Evolutionary conservation across 2,113 vertebrate species (phyloP), one percentile per base, ranked within the genome.

Genomic region (Microtus montanus): DNA sequence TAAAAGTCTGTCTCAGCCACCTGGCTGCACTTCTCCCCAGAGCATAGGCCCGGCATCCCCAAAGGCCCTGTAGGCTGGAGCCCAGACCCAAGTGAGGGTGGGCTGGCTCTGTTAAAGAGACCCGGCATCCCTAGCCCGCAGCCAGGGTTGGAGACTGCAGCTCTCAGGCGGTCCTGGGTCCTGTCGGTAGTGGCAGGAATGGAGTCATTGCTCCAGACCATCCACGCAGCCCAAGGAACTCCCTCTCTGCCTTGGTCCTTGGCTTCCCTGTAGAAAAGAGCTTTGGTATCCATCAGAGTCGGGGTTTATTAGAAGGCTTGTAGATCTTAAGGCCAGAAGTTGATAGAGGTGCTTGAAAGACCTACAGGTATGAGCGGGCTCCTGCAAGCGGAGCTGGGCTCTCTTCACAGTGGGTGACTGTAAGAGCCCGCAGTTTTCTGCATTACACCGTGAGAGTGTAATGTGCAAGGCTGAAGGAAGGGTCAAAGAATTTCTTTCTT

Each of bases 1-100:
- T 73, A 35, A 91, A 19, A 68, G 80, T 41, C 54, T 7, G 66
- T 17, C 82, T n/a, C 22, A 1, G 77, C 58, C 66, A 30, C 63
- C 20, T 47, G 2, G 3, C 12, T 19, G 1, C 9, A 4, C 38
- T 84, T 44, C 3, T 38, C 58, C 22, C 20, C 5, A 1, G 1
- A 83, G 17, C 8, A 20, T 19, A 52, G 52, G 15, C 11, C 26
- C 30, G 35, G 10, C 7, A 14, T n/a, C 47, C 58, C 26, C 7
- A 0, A 24, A 13, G 26, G 17, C 7, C 5, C 20, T 58, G n/a
- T 24, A 41, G 41, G 19, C 61, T 19, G 30, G 5, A 58, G 83
- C 24, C 47, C 12, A 52, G 66, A 26, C 70, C 80, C 30, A 24
- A 17, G 49, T 2, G 41, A 44, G 58, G 0, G 15, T 4, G 11